These are phyloP conservation scores for Syngnathus acus DNA, from an alignment of 2,797 vertebrate genomes.

Conservation along the genomic window DNA sequence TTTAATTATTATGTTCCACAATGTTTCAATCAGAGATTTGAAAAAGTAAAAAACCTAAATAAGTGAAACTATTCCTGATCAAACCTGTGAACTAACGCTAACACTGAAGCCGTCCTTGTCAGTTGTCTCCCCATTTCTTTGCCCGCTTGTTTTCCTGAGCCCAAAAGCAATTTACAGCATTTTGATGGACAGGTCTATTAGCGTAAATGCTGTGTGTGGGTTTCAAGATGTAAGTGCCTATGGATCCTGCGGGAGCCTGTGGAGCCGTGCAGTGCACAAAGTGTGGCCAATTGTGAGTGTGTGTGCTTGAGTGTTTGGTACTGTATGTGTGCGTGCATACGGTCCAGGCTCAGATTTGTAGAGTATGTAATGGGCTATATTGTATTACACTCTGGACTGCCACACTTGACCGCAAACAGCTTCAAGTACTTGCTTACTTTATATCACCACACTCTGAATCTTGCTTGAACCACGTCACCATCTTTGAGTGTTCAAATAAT, in stretches of 20 bases:
- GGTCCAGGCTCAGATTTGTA: neutral
- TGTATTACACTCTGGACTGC: neutral
- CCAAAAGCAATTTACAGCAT: neutral
- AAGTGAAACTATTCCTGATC: neutral
- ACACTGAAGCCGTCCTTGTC: neutral
- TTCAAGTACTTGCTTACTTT: too few relatives aligned
- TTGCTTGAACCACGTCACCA: too few relatives aligned
- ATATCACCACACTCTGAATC: too few relatives aligned
- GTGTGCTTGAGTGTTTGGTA: neutral
- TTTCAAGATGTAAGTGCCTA: slow-evolving; percentile 10
- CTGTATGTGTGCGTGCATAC: neutral
- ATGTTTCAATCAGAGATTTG: neutral
- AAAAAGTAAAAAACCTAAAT: neutral
- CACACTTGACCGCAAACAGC: neutral
- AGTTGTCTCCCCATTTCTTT: neutral
- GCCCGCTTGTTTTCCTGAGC: neutral
- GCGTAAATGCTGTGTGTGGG: slow-evolving; percentile 21
- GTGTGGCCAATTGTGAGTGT: neutral
- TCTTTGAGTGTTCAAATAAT: too few relatives aligned
- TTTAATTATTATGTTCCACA: too few relatives aligned
- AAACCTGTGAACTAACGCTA: neutral
- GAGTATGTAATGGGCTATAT: neutral
- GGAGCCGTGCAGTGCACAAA: slow-evolving; percentile 1
- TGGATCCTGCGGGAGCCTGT: slow-evolving; percentile 9
- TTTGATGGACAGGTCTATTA: slow-evolving; percentile 47